These are phyloP conservation scores for Drosophila parvula DNA, from an alignment of 1,140 invertebrate genomes.

Conservation along the genomic window DNA sequence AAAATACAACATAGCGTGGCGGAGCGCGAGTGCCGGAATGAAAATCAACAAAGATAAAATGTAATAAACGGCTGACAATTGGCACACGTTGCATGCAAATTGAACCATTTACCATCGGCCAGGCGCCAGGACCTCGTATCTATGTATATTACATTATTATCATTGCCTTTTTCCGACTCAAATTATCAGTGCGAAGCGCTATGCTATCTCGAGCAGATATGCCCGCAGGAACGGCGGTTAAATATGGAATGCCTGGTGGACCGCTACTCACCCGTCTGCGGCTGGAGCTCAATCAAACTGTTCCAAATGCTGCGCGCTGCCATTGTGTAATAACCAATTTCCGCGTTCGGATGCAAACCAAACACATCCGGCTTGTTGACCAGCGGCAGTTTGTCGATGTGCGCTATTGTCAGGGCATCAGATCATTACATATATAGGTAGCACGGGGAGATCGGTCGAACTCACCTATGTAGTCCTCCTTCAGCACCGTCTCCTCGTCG, in stretches of 20 bases:
- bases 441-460: constrained; percentile 12
- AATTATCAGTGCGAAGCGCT: constrained; percentile 45
- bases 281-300: constrained; percentile 93
- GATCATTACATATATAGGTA: constrained; percentile 67
- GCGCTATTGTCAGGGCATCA: constrained; percentile 73
- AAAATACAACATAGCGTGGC: constrained; percentile 55
- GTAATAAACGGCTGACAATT: constrained; percentile 82
- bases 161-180: constrained; percentile 50
- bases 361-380: constrained; percentile 93
- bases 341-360: constrained; percentile 95
- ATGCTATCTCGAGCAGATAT: constrained; percentile 36
- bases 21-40: constrained; percentile 47
- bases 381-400: constrained; percentile 89
- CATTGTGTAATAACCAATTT: constrained; percentile 95
- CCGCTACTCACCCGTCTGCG: constrained; percentile 89
- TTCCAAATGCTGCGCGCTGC: constrained; percentile 93
- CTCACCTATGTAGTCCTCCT: constrained; percentile 89
- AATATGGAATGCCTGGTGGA: constrained; percentile 9
- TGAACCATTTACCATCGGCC: constrained; percentile 66
- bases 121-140: neutral
- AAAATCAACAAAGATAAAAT: constrained; percentile 81
- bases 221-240: constrained; percentile 32
- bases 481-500: constrained; percentile 85
- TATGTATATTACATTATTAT: constrained; percentile 51
- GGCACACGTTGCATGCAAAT: constrained; percentile 79